A percentile compares a stretch with the other conserved stretches of the same genome.
Conservation (phyloP, 2,113 vertebrate genomes). For the Mesocricetus auratus region DNA sequence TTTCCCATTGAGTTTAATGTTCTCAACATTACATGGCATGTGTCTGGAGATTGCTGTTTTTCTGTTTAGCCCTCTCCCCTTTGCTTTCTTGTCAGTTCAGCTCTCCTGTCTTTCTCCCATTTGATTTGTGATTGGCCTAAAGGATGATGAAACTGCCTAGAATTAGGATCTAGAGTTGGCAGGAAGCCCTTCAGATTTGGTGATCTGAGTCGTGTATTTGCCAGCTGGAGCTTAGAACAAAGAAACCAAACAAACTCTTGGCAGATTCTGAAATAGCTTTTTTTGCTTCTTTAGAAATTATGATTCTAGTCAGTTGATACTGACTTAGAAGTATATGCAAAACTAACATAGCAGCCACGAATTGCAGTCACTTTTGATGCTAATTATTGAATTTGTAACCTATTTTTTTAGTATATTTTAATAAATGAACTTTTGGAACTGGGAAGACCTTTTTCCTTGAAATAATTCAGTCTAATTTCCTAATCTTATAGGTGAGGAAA, state of each 20-base stretch:
- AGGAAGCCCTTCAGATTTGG: conserved; percentile 74
- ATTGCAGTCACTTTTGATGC: background rate
- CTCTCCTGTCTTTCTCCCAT: background rate
- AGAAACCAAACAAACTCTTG: conserved; percentile 77
- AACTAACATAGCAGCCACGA: background rate
- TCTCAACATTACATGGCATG: background rate
- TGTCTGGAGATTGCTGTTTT: background rate
- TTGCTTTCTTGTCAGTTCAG: background rate
- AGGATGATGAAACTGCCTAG: conserved; percentile 28
- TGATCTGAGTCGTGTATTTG: conserved; percentile 76
- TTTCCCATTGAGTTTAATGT: background rate
- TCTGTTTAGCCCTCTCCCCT: background rate
- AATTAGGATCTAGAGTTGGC: conserved; percentile 69
- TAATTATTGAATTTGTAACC: conserved; percentile 26
- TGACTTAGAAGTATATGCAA: conserved; percentile 45
- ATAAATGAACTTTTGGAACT: conserved; percentile 25
- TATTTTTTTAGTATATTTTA: background rate
- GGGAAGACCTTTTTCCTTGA: conserved; percentile 27
- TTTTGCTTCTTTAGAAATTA: conserved; percentile 68
- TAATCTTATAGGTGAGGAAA: conserved; percentile 47
- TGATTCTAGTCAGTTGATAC: conserved; percentile 69
- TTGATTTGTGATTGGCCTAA: conserved; percentile 30
- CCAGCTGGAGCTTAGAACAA: conserved; percentile 85
- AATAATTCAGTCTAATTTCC: background rate
- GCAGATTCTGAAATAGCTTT: conserved; percentile 73